Base-by-base conservation (phyloP, 2,797 vertebrate genomes). In the Balearica regulorum region DNA sequence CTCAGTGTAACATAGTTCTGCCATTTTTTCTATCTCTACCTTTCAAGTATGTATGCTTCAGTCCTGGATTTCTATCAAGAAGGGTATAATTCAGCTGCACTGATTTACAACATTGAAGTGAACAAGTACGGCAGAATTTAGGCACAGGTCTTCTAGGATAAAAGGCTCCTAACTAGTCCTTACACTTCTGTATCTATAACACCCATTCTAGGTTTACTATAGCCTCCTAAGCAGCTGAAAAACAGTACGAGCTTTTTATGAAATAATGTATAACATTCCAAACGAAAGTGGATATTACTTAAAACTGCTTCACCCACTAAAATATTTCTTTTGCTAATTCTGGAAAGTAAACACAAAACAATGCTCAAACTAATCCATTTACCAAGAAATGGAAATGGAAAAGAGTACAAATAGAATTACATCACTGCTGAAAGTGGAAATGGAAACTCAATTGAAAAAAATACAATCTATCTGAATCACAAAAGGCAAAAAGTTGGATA, bases 341-440 rank as follows among this genome's bases (percentile, higher is more conserved):
- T 54, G 49, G 35, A 90, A 86, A 54, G 33, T 78, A 91, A 83
- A 76, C n/a, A 75, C 5, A 71, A 83, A 91, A 5, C 9, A 68
- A 53, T 54, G 71, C n/a, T 90, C 14, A 83, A 54, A 43, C 41
- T 26, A 94, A 91, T 75, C 44, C 10, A 48, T 80, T 91, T 91
- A 73, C 39, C 20, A 83, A 90, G n/a, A 86, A 88, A 78, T 57
- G 9, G 8, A 75, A 88, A 69, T 75, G 57, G 53, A 81, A 73
- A 89, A 83, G 28, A 89, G 16, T 57, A 51, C 22, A 87, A 82
- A 66, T 43, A 25, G 31, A 94, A 95, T 87, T 73, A 75, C n/a
- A 55, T 94, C 75, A 65, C 51, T 81, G 21, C n/a, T 57, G n/a
- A 88, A 95, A 83, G 33, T 87, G 60, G 80, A 97, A 90, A 39